These are phyloP conservation scores for Pseudomyrmex concolor DNA, from an alignment of 1,140 invertebrate species.

Conservation along the genomic window DNA sequence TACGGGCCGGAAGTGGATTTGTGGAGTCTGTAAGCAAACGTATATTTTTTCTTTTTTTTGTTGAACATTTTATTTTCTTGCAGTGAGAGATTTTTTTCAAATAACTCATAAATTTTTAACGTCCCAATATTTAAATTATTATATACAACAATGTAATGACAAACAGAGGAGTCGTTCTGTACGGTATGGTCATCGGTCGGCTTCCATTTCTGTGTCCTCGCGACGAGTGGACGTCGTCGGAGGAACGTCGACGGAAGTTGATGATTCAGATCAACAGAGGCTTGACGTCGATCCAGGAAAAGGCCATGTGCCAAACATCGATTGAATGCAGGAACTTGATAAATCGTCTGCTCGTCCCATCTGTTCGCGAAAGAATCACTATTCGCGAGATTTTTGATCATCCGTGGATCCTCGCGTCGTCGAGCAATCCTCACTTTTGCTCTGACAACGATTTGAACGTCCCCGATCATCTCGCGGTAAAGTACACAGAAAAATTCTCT, in stretches of 20 bases:
- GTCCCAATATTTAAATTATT: background rate
- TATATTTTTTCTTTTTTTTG: background rate
- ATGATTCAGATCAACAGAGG: slow-evolving; percentile 88
- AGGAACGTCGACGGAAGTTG: slow-evolving; percentile 86
- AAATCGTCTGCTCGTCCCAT: slow-evolving; percentile 82
- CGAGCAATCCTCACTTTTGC: slow-evolving; percentile 10
- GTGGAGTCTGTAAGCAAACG: slow-evolving; percentile 89
- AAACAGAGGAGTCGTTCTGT: slow-evolving; percentile 88
- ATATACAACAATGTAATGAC: background rate
- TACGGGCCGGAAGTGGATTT: slow-evolving; percentile 92
- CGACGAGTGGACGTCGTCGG: slow-evolving; percentile 83
- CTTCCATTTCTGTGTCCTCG: slow-evolving; percentile 87
- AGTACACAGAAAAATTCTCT: background rate
- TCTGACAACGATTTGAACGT: slow-evolving; percentile 34
- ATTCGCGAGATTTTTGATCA: slow-evolving; percentile 83
- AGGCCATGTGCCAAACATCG: slow-evolving; percentile 66
- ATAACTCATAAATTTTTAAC: background rate
- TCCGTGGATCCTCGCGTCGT: slow-evolving; percentile 80
- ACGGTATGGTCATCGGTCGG: slow-evolving; percentile 88
- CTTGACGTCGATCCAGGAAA: slow-evolving; percentile 83
- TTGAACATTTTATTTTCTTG: too few relatives aligned
- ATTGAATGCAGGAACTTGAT: slow-evolving; percentile 81
- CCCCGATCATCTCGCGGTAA: slow-evolving; percentile 53
- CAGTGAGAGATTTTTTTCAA: too few relatives aligned
- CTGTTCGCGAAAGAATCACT: slow-evolving; percentile 81